Evolutionary conservation across 1,140 invertebrate species (phyloP).

Genomic region (Zaprionus taronus): DNA sequence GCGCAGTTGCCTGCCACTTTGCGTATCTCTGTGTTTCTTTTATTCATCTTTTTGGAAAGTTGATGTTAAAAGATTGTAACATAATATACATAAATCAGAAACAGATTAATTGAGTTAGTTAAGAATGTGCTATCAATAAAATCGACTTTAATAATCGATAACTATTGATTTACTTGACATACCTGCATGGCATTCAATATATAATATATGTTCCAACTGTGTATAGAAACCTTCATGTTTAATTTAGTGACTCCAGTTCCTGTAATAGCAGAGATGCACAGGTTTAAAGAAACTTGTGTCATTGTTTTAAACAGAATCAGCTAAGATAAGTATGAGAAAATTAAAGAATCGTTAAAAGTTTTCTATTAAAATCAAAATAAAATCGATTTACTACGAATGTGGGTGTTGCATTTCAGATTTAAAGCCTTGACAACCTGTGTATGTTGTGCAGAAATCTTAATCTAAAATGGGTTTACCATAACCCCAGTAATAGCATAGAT

Average conservation of each 20-base stretch:
- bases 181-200: background rate
- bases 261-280: background rate
- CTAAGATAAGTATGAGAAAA: too few species aligned
- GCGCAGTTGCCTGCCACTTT: constrained; percentile 48
- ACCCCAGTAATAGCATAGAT: background rate
- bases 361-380: background rate
- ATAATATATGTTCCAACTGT: background rate
- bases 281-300: background rate
- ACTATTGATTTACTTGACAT: background rate
- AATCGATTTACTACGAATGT: background rate
- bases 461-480: background rate
- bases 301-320: background rate
- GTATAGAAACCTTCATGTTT: background rate
- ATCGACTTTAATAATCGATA: background rate
- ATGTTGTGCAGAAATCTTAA: background rate
- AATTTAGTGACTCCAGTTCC: background rate
- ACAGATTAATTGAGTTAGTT: background rate
- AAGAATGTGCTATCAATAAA: background rate
- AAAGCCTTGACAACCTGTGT: background rate
- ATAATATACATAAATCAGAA: background rate
- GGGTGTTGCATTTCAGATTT: background rate
- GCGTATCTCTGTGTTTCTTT: background rate
- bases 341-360: too few species aligned
- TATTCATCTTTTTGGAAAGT: background rate
- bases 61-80: background rate